phyloP scores from a whole-genome alignment of 2,888 invertebrate genomes.

The Deilephila elpenor region DNA sequence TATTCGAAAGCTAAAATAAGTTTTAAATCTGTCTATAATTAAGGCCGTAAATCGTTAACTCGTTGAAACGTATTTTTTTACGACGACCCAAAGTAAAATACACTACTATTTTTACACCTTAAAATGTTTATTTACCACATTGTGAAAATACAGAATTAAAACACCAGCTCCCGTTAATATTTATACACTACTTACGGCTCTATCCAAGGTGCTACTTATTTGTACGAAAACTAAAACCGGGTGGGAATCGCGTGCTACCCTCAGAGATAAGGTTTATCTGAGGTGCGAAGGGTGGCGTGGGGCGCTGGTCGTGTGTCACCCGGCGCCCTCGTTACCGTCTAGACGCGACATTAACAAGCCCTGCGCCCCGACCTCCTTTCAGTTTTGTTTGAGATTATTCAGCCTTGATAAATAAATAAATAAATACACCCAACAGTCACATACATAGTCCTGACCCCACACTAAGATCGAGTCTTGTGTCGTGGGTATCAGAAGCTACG shows the following conservation, averaged over 20 bases:
- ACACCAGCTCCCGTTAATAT: neutral
- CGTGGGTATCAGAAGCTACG: too few species aligned
- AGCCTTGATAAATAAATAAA: neutral
- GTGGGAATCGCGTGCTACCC: neutral
- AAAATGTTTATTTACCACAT: too few species aligned
- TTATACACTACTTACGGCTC: neutral
- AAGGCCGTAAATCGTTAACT: too few species aligned
- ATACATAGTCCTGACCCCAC: too few species aligned
- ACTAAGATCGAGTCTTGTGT: too few species aligned
- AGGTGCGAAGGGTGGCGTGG: slow-evolving; percentile 14
- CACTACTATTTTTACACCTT: too few species aligned
- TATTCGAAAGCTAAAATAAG: too few species aligned
- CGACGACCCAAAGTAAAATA: too few species aligned
- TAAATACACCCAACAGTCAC: too few species aligned
- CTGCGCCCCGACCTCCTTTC: slow-evolving; percentile 38
- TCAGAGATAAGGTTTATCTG: neutral
- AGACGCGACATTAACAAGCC: slow-evolving; percentile 58
- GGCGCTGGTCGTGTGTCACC: slow-evolving; percentile 34
- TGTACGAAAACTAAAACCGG: slow-evolving; percentile 13
- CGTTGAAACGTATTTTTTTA: too few species aligned
- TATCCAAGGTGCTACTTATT: neutral
- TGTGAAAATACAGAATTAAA: too few species aligned
- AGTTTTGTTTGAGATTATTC: slow-evolving; percentile 26
- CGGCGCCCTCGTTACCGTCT: slow-evolving; percentile 41
- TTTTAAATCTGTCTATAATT: too few species aligned